phyloP scores from a whole-genome alignment of 2,888 invertebrate species.

The Idaea straminata region DNA sequence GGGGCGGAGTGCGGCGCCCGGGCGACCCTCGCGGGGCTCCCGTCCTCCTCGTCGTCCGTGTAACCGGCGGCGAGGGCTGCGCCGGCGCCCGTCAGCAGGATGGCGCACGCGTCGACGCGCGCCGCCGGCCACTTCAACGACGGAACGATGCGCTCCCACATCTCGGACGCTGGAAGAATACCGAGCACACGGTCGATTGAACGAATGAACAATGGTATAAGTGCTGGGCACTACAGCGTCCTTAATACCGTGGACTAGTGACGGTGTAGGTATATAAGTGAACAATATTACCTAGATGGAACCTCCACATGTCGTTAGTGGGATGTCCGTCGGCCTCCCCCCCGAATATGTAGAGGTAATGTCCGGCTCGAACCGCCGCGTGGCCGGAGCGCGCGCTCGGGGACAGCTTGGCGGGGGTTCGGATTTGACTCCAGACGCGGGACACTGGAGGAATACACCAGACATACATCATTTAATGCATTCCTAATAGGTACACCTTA shows the following conservation, averaged over 20 bases:
- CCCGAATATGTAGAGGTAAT: conserved; percentile 89
- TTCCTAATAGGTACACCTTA: too few species aligned
- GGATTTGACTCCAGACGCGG: conserved; percentile 83
- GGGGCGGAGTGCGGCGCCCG: conserved; percentile 49
- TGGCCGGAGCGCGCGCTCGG: conserved; percentile 89
- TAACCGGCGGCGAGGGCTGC: conserved; percentile 55
- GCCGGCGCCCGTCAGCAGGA: conserved; percentile 75
- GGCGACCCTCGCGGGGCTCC: conserved; percentile 38
- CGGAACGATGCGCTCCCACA: conserved; percentile 86
- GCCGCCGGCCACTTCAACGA: conserved; percentile 83
- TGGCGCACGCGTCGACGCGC: conserved; percentile 84
- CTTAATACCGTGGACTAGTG: background rate
- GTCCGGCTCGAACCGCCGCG: conserved; percentile 87
- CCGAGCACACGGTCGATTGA: background rate
- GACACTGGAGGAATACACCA: conserved; percentile 60
- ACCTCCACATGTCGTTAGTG: conserved; percentile 90
- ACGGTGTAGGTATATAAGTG: background rate
- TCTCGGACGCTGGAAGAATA: conserved; percentile 81
- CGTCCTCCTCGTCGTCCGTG: background rate
- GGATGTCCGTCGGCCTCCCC: conserved; percentile 87
- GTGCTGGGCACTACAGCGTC: too few species aligned
- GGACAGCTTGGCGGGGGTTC: conserved; percentile 80
- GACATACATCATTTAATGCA: background rate
- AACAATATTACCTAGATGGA: conserved; percentile 84
- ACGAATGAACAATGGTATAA: too few species aligned